Evolutionary conservation across 1,140 invertebrate species (phyloP), one percentile per base, ranked within the genome.

Genomic region (Hermetia illucens): DNA sequence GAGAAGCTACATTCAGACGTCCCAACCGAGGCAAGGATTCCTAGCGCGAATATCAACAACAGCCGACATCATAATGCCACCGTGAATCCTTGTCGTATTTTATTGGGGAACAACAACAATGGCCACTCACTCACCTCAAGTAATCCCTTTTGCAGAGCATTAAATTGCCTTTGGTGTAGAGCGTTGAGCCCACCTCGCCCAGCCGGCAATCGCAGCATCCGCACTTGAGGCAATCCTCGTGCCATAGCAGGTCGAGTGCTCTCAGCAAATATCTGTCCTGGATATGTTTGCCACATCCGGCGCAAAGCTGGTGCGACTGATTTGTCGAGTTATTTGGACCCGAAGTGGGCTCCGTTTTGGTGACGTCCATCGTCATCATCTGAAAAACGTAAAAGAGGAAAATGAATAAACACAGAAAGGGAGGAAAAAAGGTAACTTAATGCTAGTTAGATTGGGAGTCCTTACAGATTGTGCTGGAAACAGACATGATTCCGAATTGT

Each of bases 91-190:
- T n/a, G n/a, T n/a, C 8, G 8, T 25, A 8, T 19, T 36, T 16
- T 18, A 19, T 36, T 20, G n/a, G 8, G 8, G 8, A 25, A n/a
- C 10, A 6, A 6, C 12, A 21, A 12, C 17, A 12, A 4, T n/a
- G n/a, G n/a, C 21, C 8, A 19, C 6, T 31, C 19, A 46, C 62
- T 61, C 47, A 89, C 88, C 92, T 92, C 51, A 98, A 75, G 69
- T 98, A 97, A 64, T 97, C 93, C 59, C 91, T 74, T 66, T 91
- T 87, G 75, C 93, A 98, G n/a, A 98, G 73, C 52, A 96, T 89
- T 21, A 97, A 75, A 62, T 97, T 95, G 27, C 90, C 92, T 63
- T 92, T 92, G 21, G 88, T 90, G 64, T 92, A 97, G 5, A 97
- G 74, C 2, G 90, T 93, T 30, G 90, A 93, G 19, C 93, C 92